Conservation (phyloP, 1,140 invertebrate species). For the Leguminivora glycinivorella region DNA sequence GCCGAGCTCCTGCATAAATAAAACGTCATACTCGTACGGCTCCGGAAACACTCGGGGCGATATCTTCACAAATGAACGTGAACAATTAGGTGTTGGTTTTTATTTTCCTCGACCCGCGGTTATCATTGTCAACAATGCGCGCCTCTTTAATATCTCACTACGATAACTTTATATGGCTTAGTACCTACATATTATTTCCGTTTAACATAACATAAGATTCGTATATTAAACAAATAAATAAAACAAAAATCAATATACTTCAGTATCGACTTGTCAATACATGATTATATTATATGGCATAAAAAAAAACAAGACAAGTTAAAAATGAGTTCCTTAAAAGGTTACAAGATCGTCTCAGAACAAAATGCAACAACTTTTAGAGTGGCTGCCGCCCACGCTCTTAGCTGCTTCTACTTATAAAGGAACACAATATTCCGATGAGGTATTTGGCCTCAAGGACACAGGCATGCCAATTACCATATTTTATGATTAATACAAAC, state of each 20-base stretch:
- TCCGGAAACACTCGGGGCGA: conserved; percentile 5
- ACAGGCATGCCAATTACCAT: not conserved
- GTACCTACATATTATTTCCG: not conserved
- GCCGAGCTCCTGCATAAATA: conserved; percentile 5
- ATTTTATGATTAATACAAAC: not conserved
- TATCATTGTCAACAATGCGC: not conserved
- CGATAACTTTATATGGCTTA: not conserved
- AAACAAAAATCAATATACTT: not conserved
- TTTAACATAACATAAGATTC: too few species aligned
- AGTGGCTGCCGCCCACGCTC: not conserved
- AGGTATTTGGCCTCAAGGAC: not conserved
- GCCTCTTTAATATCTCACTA: conserved; percentile 1
- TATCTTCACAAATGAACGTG: not conserved
- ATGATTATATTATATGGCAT: not conserved
- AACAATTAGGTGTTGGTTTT: not conserved
- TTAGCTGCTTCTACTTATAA: conserved; percentile 20
- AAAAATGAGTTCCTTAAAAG: not conserved
- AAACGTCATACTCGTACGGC: conserved; percentile 11
- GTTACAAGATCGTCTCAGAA: not conserved
- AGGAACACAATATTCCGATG: conserved; percentile 4
- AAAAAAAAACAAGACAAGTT: not conserved
- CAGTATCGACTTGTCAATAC: not conserved
- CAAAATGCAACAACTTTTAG: conserved; percentile 16
- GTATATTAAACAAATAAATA: not conserved
- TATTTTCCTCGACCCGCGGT: not conserved